Conservation (phyloP, 2,113 vertebrate genomes). For the Platichthys flesus region DNA sequence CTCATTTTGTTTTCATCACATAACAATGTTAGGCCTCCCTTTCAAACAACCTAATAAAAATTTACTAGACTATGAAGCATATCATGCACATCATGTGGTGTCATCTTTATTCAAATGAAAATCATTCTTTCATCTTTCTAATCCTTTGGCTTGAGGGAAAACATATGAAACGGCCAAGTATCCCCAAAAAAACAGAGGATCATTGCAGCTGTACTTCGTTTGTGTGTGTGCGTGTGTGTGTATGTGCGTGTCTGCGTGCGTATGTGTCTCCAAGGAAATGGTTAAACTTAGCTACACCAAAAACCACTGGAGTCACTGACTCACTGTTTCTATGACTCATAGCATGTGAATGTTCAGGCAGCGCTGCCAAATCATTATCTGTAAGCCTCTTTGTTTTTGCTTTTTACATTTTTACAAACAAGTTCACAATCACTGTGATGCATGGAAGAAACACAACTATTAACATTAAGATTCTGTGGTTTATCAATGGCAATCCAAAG, state of each 20-base stretch:
- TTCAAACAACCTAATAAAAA: not conserved
- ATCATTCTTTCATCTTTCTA: not conserved
- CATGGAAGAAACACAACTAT: not conserved
- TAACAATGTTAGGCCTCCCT: not conserved
- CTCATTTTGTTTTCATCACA: not conserved
- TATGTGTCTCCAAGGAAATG: conserved; percentile 23
- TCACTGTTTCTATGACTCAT: conserved; percentile 69
- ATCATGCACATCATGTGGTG: not conserved
- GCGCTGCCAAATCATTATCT: not conserved
- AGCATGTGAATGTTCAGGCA: conserved; percentile 50
- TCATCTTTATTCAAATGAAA: not conserved
- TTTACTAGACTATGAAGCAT: not conserved
- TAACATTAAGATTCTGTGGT: not conserved
- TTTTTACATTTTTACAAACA: conserved; percentile 3
- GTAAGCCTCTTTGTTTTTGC: not conserved
- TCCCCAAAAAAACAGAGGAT: not conserved
- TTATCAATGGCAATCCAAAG: not conserved
- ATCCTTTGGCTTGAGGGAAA: not conserved
- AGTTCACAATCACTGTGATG: not conserved
- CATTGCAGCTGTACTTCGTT: not conserved
- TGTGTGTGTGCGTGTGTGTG: not conserved
- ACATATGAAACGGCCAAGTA: not conserved
- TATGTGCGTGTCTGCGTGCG: not conserved
- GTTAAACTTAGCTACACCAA: conserved; percentile 37
- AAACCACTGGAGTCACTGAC: conserved; percentile 61